Evolutionary conservation across 2,888 invertebrate genomes (phyloP), one percentile per base, ranked within the genome.

Genomic region (Cryptus armator): DNA sequence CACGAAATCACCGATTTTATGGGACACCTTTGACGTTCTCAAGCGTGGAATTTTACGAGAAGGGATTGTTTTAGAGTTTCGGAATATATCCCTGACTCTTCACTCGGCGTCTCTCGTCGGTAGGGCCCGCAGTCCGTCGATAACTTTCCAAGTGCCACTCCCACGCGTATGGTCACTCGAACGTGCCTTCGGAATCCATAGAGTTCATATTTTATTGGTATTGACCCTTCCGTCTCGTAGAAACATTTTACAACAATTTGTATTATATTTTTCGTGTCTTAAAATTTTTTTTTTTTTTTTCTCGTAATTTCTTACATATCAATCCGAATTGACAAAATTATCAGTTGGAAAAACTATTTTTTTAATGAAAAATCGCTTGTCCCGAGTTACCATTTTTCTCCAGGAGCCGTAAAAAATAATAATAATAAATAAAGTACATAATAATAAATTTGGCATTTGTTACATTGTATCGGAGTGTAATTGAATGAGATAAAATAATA

Each of bases 1-100:
- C 89, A 87, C 90, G 90, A 90, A 91, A 92, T 92, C 91, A 90
- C 91, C 91, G 90, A 93, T 92, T 93, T 93, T 93, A 93, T 92
- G 92, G 91, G 89, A 90, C 90, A 92, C 92, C 92, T 92, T 92
- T 92, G 93, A 92, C 91, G 92, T 92, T 92, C 79, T 71, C 92
- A 92, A 92, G 90, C 92, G 92, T 92, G 91, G 92, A 91, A 93
- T 90, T 92, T 93, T 93, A 93, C 91, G 93, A 92, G 89, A 87
- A 88, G 89, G 90, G 90, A 92, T 93, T 93, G 93, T 93, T 92
- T 93, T 92, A 91, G 92, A 91, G 90, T 91, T 91, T 91, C 86
- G 82, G 37, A 76, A 70, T 74, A 56, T 75, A 59, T 53, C 51
- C 43, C 64, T 48, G 51, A 16, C 48, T 79, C 51, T 53, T 68